These are phyloP conservation scores for Drosophila borborema DNA, from an alignment of 2,888 invertebrate species.

Conservation along the genomic window DNA sequence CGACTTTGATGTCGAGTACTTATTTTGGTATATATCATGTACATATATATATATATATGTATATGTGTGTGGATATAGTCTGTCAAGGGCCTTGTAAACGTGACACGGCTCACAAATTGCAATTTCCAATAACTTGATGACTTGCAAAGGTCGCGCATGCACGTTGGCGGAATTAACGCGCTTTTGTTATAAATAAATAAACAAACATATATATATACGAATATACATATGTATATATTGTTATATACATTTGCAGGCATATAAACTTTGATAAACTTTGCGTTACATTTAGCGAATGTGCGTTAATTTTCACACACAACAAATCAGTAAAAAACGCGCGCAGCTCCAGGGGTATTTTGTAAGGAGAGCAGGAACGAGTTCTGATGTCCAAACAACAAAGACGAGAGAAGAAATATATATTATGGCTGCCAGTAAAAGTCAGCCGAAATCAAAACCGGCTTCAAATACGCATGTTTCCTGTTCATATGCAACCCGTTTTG, in stretches of 20 bases:
- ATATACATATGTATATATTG: conserved; percentile 16
- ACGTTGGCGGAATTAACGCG: conserved; percentile 42
- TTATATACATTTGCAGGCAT: background rate
- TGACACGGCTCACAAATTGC: conserved; percentile 54
- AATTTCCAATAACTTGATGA: conserved; percentile 50
- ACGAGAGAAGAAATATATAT: conserved; percentile 17
- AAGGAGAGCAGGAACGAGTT: conserved; percentile 58
- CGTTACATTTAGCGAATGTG: conserved; percentile 52
- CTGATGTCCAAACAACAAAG: conserved; percentile 39
- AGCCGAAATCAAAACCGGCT: conserved; percentile 62
- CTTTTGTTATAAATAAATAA: conserved; percentile 50
- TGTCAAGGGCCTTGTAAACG: conserved; percentile 56
- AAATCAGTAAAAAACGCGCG: background rate
- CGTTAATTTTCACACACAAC: conserved; percentile 52
- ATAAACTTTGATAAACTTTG: conserved; percentile 21
- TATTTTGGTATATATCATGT: conserved; percentile 3
- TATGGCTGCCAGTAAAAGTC: conserved; percentile 50
- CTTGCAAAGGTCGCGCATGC: conserved; percentile 62
- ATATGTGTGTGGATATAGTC: background rate
- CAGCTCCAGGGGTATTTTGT: background rate
- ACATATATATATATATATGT: background rate
- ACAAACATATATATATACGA: background rate
- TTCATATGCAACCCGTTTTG: conserved; percentile 66
- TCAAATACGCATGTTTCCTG: conserved; percentile 66
- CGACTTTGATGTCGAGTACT: conserved; percentile 61